Conservation (phyloP, 2,113 vertebrate species). For the Cichladusa arquata region DNA sequence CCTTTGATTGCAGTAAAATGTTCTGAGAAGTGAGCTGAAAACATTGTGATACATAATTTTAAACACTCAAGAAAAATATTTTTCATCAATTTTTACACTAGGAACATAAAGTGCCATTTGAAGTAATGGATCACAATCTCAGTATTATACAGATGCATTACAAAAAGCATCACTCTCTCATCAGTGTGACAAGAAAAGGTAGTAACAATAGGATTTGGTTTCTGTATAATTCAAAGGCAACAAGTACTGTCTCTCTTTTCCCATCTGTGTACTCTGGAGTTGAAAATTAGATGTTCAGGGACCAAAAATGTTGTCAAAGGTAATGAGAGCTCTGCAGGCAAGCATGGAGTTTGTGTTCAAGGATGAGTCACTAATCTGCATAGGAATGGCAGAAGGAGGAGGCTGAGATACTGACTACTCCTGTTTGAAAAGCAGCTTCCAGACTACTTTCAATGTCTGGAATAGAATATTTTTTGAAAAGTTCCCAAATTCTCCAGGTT, state of each 20-base stretch:
- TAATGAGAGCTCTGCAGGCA: constrained; percentile 63
- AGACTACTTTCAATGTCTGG: not conserved
- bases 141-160: not conserved
- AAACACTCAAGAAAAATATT: not conserved
- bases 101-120: not conserved
- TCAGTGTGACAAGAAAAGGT: constrained; percentile 14
- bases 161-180: constrained; percentile 11
- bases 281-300: constrained; percentile 69
- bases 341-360: constrained; percentile 41
- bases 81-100: constrained; percentile 8
- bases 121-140: constrained; percentile 2
- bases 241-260: constrained; percentile 13
- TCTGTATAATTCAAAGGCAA: constrained; percentile 10
- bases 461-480: not conserved
- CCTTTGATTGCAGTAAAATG: not conserved
- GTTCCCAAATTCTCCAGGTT: not conserved
- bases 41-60: not conserved
- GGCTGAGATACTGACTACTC: not conserved
- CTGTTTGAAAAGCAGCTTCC: not conserved
- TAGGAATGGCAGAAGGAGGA: constrained; percentile 46
- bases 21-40: not conserved
- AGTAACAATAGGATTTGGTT: constrained; percentile 32
- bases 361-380: constrained; percentile 64
- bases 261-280: constrained; percentile 12
- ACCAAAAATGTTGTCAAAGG: constrained; percentile 67